Percentiles rank a stretch among this genome's conserved stretches.
Conservation (phyloP, 1,140 invertebrate genomes). For the Diachasmimorpha longicaudata region DNA sequence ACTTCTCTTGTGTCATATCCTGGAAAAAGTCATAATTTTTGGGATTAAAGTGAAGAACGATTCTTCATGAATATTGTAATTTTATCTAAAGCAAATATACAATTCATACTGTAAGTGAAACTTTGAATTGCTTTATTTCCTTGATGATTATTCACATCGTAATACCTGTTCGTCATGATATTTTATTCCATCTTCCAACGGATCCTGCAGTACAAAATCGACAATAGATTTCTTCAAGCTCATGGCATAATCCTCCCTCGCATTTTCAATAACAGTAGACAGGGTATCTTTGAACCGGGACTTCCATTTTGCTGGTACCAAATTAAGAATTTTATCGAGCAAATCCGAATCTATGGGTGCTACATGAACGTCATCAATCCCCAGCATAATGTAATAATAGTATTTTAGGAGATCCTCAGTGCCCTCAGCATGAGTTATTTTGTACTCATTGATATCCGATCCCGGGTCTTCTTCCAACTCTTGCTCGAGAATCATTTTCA, state of each 20-base stretch:
- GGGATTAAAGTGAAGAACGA: no score
- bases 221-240: slow-evolving; percentile 87
- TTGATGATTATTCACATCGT: slow-evolving; percentile 13
- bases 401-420: slow-evolving; percentile 80
- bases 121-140: no score
- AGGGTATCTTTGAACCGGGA: slow-evolving; percentile 67
- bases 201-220: slow-evolving; percentile 86
- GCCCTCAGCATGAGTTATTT: slow-evolving; percentile 51
- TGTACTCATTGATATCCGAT: not conserved
- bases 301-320: slow-evolving; percentile 60
- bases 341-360: slow-evolving; percentile 72
- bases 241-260: slow-evolving; percentile 80
- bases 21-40: not conserved
- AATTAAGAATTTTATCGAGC: slow-evolving; percentile 63
- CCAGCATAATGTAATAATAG: slow-evolving; percentile 89
- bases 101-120: no score
- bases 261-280: slow-evolving; percentile 67
- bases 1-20: slow-evolving; percentile 35
- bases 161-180: not conserved
- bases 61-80: no score
- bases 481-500: slow-evolving; percentile 69
- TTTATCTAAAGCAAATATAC: no score
- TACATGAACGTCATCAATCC: slow-evolving; percentile 85
- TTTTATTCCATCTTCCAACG: slow-evolving; percentile 42
- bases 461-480: slow-evolving; percentile 46